phyloP scores from a whole-genome alignment of 2,113 vertebrate species.

The Lepisosteus oculatus region DNA sequence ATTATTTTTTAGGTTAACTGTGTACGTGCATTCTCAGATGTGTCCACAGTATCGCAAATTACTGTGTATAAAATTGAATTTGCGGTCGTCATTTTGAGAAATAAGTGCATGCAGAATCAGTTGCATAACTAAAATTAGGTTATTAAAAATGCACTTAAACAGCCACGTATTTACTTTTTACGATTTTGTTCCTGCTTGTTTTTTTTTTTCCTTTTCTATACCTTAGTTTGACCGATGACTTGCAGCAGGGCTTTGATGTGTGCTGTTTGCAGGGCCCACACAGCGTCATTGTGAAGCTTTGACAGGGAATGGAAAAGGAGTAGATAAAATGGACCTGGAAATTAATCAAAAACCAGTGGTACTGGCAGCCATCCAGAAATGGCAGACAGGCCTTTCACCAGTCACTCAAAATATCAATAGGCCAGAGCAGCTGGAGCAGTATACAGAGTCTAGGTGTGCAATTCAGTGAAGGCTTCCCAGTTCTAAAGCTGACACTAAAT shows the following conservation, averaged over 20 bases:
- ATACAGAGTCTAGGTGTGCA: not conserved
- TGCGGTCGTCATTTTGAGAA: too few relatives aligned
- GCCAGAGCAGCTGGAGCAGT: not conserved
- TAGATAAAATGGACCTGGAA: constrained; percentile 3
- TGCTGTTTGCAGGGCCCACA: not conserved
- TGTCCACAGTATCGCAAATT: too few relatives aligned
- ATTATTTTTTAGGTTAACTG: not conserved
- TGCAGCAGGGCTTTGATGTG: not conserved
- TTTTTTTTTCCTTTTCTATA: not conserved
- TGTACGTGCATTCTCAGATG: not conserved
- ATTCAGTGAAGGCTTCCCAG: not conserved
- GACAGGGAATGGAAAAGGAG: not conserved
- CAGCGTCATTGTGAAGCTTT: constrained; percentile 5
- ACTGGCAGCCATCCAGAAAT: constrained; percentile 9
- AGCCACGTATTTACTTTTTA: too few relatives aligned
- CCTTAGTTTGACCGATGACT: not conserved
- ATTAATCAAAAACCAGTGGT: constrained; percentile 5
- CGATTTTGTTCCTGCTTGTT: too few relatives aligned
- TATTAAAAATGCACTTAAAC: too few relatives aligned
- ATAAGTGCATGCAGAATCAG: too few relatives aligned
- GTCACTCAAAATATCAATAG: constrained; percentile 12
- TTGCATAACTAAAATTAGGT: too few relatives aligned
- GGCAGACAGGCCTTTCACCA: constrained; percentile 6
- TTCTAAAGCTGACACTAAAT: constrained; percentile 4
- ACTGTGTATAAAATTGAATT: too few relatives aligned